A percentile compares a stretch with the other conserved stretches of the same genome.
Evolutionary conservation across 2,888 invertebrate species (phyloP).

Genomic region (Sphaerophoria taeniata): DNA sequence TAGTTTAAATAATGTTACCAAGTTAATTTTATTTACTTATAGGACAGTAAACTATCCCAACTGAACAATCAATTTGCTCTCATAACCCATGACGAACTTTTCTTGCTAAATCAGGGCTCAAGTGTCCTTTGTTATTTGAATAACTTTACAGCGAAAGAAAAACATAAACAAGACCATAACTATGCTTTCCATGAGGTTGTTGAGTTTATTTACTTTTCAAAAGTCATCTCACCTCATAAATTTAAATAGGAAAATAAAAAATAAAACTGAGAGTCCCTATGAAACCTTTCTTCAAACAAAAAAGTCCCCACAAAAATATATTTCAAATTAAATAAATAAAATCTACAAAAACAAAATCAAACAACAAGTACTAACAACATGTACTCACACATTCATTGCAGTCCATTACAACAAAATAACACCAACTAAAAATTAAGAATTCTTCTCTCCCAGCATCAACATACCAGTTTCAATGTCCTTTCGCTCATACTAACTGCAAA

Average conservation of each 20-base stretch:
- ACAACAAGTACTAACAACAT: constrained; percentile 39
- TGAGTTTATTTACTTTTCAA: constrained; percentile 11
- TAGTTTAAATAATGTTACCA: too few species aligned
- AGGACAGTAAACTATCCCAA: too few species aligned
- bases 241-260: constrained; percentile 1
- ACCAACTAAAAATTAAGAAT: constrained; percentile 36
- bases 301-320: constrained; percentile 11
- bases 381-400: constrained; percentile 42
- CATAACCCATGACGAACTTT: too few species aligned
- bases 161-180: neutral
- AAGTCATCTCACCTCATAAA: constrained; percentile 30
- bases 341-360: constrained; percentile 1
- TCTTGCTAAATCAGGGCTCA: neutral
- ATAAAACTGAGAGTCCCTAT: neutral
- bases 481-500: constrained; percentile 1
- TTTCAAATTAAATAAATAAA: neutral
- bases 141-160: neutral
- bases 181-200: constrained; percentile 5
- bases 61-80: too few species aligned
- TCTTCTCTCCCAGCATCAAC: constrained; percentile 29
- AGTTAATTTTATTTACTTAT: too few species aligned
- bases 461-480: constrained; percentile 39
- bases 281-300: neutral
- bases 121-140: neutral
- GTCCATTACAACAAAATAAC: constrained; percentile 39